Percentiles rank a stretch among this genome's conserved stretches.
Conservation (phyloP, 2,888 invertebrate genomes). For the Leptodirus hochenwartii region DNA sequence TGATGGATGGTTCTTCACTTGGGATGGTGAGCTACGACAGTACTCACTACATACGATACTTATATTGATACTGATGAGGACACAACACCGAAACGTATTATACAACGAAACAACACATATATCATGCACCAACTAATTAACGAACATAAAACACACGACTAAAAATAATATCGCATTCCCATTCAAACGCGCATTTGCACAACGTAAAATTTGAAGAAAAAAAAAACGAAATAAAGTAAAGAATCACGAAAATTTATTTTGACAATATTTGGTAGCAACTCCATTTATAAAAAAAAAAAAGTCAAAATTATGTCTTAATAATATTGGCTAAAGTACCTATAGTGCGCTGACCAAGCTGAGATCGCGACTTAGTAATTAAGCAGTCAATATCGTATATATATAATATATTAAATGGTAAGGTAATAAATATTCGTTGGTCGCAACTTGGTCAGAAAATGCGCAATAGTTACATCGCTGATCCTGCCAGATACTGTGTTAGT, state of each 20-base stretch:
- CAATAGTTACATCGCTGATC: no score
- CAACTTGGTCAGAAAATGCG: no score
- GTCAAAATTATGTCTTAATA: conserved; percentile 17
- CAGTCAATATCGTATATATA: conserved; percentile 8
- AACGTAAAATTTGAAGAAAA: conserved; percentile 20
- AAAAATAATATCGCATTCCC: no score
- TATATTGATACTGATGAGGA: conserved; percentile 8
- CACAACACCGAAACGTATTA: conserved; percentile 12
- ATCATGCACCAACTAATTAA: no score
- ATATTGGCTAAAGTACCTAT: no score
- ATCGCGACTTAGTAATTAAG: no score
- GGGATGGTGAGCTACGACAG: no score
- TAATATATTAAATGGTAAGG: conserved; percentile 8
- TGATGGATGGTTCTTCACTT: no score
- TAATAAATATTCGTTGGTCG: conserved; percentile 10
- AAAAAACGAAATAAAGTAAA: conserved; percentile 24
- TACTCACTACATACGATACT: conserved; percentile 24
- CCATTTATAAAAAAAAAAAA: conserved; percentile 22
- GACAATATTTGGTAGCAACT: conserved; percentile 32
- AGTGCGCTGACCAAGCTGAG: background rate
- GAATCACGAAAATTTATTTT: conserved; percentile 30
- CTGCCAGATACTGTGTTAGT: no score
- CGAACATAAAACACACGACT: no score
- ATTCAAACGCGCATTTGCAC: no score
- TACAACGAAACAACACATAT: conserved; percentile 7